phyloP scores from a whole-genome alignment of 1,140 invertebrate species.

The Drosophila nebulosa region DNA sequence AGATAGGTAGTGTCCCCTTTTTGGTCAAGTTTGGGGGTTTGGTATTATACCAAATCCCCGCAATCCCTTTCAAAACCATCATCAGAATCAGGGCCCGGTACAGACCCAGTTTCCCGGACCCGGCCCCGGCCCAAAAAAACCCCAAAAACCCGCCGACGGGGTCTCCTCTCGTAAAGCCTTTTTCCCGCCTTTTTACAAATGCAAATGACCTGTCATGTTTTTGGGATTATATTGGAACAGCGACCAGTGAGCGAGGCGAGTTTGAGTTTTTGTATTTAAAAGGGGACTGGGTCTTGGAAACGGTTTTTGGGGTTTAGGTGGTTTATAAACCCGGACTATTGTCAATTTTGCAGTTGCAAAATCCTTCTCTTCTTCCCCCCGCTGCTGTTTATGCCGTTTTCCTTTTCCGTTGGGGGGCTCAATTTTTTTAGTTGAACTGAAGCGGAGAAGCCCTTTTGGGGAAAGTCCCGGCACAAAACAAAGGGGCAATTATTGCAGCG shows the following conservation, averaged over 20 bases:
- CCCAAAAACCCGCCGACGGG: background rate
- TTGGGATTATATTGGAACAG: background rate
- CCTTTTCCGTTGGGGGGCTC: background rate
- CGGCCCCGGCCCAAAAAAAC: background rate
- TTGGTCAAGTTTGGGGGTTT: background rate
- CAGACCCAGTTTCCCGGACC: no score
- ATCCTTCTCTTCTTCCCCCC: background rate
- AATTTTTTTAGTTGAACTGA: background rate
- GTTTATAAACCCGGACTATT: background rate
- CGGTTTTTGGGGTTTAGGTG: background rate
- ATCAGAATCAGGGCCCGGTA: background rate
- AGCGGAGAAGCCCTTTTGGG: constrained; percentile 1
- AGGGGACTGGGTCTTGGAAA: no score
- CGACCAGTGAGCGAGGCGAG: background rate
- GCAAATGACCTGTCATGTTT: background rate
- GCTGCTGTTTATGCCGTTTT: no score
- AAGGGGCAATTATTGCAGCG: constrained; percentile 46
- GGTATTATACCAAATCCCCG: background rate
- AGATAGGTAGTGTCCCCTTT: background rate
- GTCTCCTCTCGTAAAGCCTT: background rate
- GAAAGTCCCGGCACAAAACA: constrained; percentile 24
- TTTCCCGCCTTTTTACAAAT: background rate
- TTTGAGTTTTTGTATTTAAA: no score
- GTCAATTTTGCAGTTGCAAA: constrained; percentile 26
- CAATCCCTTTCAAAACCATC: background rate